These are phyloP conservation scores for Lerema accius DNA, from an alignment of 1,140 invertebrate genomes.

Conservation along the genomic window DNA sequence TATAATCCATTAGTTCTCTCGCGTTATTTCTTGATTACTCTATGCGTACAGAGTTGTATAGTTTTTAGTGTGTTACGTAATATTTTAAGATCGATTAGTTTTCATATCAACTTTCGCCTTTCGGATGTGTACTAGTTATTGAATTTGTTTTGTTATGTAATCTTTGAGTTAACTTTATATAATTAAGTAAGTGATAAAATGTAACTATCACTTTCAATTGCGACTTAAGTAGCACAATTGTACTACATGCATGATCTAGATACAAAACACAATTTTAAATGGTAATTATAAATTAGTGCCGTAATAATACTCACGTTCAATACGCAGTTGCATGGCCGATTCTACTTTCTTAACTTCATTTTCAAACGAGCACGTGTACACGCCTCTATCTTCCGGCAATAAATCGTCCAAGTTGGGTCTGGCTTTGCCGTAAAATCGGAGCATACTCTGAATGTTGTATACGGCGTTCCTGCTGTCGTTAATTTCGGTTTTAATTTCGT, in stretches of 20 bases:
- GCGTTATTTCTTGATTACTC: no score
- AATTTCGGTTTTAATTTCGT: constrained; percentile 90
- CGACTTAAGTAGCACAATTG: no score
- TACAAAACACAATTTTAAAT: no score
- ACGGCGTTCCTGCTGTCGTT: constrained; percentile 89
- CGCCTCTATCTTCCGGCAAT: constrained; percentile 91
- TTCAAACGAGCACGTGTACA: constrained; percentile 94
- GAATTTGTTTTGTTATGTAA: not conserved
- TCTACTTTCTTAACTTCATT: constrained; percentile 94
- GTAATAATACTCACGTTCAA: constrained; percentile 92
- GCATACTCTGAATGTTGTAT: constrained; percentile 91
- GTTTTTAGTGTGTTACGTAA: constrained; percentile 19
- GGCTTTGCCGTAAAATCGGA: constrained; percentile 90
- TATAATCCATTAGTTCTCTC: constrained; percentile 14
- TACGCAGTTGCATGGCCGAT: constrained; percentile 93
- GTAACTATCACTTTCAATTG: no score
- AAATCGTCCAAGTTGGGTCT: constrained; percentile 89
- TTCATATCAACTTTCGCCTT: constrained; percentile 18
- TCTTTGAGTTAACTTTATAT: not conserved
- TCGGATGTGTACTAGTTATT: not conserved
- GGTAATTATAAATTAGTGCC: no score
- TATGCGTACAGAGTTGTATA: constrained; percentile 12
- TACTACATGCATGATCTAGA: no score
- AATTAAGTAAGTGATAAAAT: no score
- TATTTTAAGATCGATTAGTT: constrained; percentile 5